A percentile compares a stretch with the other conserved stretches of the same genome.
Conservation (phyloP, 2,888 invertebrate species). For the Nebria salina region DNA sequence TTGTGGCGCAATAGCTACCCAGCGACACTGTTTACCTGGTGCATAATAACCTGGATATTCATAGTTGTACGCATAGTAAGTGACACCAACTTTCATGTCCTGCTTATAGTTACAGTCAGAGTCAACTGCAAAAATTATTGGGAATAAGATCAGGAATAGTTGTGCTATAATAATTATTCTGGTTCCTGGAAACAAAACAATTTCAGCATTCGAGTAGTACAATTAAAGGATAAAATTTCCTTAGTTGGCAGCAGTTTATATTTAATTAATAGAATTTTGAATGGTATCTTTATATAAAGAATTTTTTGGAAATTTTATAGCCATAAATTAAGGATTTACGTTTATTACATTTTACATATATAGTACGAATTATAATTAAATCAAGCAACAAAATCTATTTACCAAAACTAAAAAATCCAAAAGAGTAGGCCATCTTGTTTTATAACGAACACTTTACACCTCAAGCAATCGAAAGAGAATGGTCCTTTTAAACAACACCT, state of each 20-base stretch:
- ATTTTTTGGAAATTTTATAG: no score
- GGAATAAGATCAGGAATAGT: constrained; percentile 57
- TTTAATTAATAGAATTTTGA: no score
- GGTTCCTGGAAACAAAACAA: constrained; percentile 35
- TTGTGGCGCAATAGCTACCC: constrained; percentile 62
- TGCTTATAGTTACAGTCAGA: constrained; percentile 63
- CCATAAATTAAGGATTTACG: no score
- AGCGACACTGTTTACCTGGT: constrained; percentile 62
- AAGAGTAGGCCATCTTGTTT: no score
- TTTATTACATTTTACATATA: not conserved
- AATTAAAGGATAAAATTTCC: no score
- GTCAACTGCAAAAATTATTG: constrained; percentile 55
- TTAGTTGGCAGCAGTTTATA: no score
- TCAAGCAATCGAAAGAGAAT: no score
- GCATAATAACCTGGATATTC: constrained; percentile 64
- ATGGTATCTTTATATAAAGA: no score
- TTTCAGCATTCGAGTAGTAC: not conserved
- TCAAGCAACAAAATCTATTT: not conserved
- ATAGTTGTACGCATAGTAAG: constrained; percentile 64
- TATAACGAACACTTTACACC: no score
- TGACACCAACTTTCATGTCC: constrained; percentile 57
- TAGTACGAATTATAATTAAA: not conserved
- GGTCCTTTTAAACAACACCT: no score
- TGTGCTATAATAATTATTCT: constrained; percentile 53
- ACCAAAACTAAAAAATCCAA: not conserved